A percentile compares a stretch with the other conserved stretches of the same genome.
Conservation (phyloP, 1,140 invertebrate genomes). For the Orius insidiosus region DNA sequence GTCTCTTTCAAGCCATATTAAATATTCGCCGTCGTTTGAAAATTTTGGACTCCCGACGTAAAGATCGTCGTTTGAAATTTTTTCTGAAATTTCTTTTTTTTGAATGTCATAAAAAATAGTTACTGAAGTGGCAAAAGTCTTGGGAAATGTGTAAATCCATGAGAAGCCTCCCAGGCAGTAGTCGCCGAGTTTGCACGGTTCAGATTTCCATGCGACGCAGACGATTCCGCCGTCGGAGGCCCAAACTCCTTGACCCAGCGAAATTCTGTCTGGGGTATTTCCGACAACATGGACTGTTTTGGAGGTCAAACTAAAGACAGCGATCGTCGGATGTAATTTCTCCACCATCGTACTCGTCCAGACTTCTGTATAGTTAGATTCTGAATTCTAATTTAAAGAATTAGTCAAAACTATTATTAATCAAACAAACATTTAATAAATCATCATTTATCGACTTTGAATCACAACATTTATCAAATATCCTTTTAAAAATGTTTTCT, state of each 20-base stretch:
- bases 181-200: constrained; percentile 57
- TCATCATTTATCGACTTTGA: too few species aligned
- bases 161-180: constrained; percentile 63
- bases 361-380: too few species aligned
- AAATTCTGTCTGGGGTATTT: constrained; percentile 43
- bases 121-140: constrained; percentile 35
- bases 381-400: too few species aligned
- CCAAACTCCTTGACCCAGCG: constrained; percentile 55
- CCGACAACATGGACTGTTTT: constrained; percentile 26
- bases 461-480: too few species aligned
- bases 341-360: too few species aligned
- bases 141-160: constrained; percentile 41
- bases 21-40: constrained; percentile 33
- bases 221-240: constrained; percentile 48
- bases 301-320: too few species aligned
- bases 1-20: constrained; percentile 46
- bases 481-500: too few species aligned
- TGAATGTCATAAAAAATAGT: constrained; percentile 21
- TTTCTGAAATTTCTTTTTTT: constrained; percentile 23
- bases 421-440: too few species aligned
- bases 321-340: too few species aligned
- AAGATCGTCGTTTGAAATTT: constrained; percentile 31
- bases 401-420: too few species aligned
- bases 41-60: constrained; percentile 42
- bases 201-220: constrained; percentile 55